Evolutionary conservation across 2,797 vertebrate species (phyloP).

Genomic region (Okamejei kenojei): DNA sequence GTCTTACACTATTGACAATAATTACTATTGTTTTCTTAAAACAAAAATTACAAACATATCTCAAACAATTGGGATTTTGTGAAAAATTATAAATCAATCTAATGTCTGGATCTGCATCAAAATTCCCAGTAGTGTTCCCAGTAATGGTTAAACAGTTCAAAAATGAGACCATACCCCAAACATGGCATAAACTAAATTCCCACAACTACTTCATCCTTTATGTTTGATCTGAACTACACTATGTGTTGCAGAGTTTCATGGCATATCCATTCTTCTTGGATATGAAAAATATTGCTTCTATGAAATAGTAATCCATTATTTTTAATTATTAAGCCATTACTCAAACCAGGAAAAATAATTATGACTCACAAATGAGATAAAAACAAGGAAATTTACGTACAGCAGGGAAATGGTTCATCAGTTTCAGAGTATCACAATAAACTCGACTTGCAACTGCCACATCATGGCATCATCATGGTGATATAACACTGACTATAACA

Average conservation of each 20-base stretch:
- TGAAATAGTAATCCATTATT: slow-evolving; percentile 7
- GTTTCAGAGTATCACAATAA: not conserved
- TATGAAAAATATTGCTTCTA: not conserved
- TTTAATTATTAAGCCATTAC: slow-evolving; percentile 23
- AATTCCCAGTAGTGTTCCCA: not conserved
- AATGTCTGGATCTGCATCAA: slow-evolving; percentile 16
- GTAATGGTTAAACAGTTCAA: not conserved
- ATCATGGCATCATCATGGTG: not conserved
- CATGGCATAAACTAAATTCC: not conserved
- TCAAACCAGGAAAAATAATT: not conserved
- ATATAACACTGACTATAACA: not conserved
- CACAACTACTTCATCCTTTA: not conserved
- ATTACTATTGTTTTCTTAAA: not conserved
- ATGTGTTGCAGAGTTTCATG: not conserved
- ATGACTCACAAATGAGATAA: not conserved
- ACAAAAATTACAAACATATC: not conserved
- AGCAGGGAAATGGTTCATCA: not conserved
- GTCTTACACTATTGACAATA: not conserved
- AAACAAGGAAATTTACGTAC: not conserved
- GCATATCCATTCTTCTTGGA: not conserved
- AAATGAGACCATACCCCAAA: not conserved
- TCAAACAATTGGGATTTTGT: not conserved
- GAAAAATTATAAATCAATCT: not conserved
- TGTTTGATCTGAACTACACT: not conserved
- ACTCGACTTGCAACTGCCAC: not conserved